Conservation (phyloP, 2,797 vertebrate genomes). For the Macroramphosus scolopax region DNA sequence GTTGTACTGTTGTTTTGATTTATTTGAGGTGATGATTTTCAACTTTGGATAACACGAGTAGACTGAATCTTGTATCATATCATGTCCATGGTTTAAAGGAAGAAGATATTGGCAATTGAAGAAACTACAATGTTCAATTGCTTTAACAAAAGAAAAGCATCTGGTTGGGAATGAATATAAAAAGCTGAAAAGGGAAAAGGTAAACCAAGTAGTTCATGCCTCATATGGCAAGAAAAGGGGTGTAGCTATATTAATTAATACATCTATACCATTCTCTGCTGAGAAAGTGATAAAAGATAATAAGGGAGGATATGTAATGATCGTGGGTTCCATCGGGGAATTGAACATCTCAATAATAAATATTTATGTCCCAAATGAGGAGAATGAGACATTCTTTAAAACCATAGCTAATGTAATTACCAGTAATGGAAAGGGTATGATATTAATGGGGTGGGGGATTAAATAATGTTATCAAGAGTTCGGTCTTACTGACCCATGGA, state of each 20-base stretch:
- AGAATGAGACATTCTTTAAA: background rate
- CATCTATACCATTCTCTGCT: background rate
- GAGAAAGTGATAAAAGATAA: background rate
- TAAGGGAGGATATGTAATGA: background rate
- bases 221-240: conserved; percentile 3
- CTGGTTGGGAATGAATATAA: background rate
- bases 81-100: background rate
- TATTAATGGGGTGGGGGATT: background rate
- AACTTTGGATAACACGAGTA: too few relatives aligned
- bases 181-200: background rate
- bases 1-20: too few relatives aligned
- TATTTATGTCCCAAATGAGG: background rate
- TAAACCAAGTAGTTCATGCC: background rate
- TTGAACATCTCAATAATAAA: background rate
- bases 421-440: background rate
- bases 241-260: background rate
- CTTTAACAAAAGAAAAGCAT: background rate
- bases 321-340: background rate
- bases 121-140: background rate
- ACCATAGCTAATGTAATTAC: background rate
- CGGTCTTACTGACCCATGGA: background rate
- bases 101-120: conserved; percentile 1
- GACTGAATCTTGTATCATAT: background rate
- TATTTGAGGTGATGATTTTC: too few relatives aligned
- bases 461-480: background rate